Conservation (phyloP, 53 echinoderm and acorn worm species). For the Zoroaster sp. region DNA sequence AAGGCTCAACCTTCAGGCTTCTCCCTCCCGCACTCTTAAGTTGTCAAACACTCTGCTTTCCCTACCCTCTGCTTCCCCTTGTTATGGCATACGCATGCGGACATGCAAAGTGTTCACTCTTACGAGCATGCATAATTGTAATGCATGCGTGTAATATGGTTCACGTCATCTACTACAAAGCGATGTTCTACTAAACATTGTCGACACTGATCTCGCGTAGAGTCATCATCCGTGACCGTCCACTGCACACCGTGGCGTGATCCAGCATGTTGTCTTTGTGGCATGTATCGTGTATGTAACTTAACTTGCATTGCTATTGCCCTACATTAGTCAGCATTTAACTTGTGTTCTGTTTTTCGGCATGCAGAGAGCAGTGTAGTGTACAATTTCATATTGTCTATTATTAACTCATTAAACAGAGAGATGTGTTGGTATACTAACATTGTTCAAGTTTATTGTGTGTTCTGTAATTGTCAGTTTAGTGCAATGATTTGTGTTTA, state of each 20-base stretch:
- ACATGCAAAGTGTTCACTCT: background rate
- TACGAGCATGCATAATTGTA: background rate
- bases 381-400: background rate
- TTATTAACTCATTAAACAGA: slow-evolving; percentile 8
- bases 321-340: background rate
- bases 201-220: background rate
- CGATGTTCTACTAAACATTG: background rate
- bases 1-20: background rate
- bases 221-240: background rate
- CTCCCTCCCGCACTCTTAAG: background rate
- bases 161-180: background rate
- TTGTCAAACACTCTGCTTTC: background rate
- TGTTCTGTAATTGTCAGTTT: background rate
- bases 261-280: slow-evolving; percentile 43
- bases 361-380: background rate
- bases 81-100: background rate
- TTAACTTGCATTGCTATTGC: background rate
- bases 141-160: background rate
- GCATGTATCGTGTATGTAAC: slow-evolving; percentile 43
- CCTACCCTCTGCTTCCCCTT: background rate
- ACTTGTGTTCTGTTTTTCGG: background rate
- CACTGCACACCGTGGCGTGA: background rate
- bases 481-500: background rate
- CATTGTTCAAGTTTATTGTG: background rate
- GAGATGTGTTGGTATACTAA: slow-evolving; percentile 14